Conservation (phyloP, 2,888 invertebrate species). For the Meteorus cinctellus region DNA sequence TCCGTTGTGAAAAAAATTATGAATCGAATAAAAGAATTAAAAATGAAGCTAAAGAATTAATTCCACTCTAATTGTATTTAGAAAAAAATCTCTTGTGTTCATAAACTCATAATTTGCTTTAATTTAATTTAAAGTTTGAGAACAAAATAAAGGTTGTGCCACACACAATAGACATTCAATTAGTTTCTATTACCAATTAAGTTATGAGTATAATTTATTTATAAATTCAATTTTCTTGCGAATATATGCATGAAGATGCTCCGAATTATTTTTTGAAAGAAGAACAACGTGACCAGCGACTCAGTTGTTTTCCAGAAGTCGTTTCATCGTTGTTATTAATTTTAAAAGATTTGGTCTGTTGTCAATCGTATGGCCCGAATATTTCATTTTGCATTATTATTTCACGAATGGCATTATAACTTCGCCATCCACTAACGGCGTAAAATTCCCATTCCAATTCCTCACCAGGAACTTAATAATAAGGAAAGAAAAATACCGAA, state of each 20-base stretch:
- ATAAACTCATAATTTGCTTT: background rate
- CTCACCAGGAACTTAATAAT: background rate
- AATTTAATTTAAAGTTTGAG: slow-evolving; percentile 10
- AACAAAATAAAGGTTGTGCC: slow-evolving; percentile 24
- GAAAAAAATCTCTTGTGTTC: background rate
- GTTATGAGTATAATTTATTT: background rate
- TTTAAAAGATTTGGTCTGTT: slow-evolving; percentile 23
- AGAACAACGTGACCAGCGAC: slow-evolving; percentile 23
- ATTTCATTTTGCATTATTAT: slow-evolving; percentile 15
- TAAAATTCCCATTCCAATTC: background rate
- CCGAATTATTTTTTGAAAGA: slow-evolving; percentile 15
- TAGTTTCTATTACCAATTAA: slow-evolving; percentile 7
- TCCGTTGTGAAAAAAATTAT: slow-evolving; percentile 28
- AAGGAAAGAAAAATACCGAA: background rate
- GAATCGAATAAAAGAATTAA: slow-evolving; percentile 33
- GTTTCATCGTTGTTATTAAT: slow-evolving; percentile 42
- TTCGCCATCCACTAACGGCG: background rate
- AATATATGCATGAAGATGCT: background rate
- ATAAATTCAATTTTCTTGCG: background rate
- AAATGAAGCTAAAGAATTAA: slow-evolving; percentile 6
- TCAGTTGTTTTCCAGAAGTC: slow-evolving; percentile 40
- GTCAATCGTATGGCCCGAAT: background rate
- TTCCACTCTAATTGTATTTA: slow-evolving; percentile 5
- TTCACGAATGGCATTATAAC: background rate
- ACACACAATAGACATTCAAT: background rate